These are phyloP conservation scores for Drosophila varians DNA, from an alignment of 1,140 invertebrate genomes.

Conservation along the genomic window DNA sequence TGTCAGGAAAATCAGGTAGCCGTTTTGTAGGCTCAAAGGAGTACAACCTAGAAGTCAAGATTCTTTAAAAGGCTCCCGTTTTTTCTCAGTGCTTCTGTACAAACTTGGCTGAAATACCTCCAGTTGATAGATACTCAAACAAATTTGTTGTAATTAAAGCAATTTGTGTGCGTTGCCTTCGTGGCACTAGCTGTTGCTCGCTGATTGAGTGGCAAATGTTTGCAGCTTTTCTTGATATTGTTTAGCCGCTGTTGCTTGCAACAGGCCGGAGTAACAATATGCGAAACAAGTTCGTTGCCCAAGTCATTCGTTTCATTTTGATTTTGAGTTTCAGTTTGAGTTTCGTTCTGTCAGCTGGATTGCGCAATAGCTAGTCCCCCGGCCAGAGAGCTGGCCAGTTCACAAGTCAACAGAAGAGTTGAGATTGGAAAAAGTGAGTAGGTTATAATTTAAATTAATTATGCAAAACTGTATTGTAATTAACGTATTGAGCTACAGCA, in stretches of 20 bases:
- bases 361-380: slow-evolving; percentile 49
- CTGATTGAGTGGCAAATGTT: slow-evolving; percentile 79
- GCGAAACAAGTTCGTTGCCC: slow-evolving; percentile 76
- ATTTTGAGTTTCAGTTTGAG: slow-evolving; percentile 39
- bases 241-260: slow-evolving; percentile 17
- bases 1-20: background rate
- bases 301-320: slow-evolving; percentile 61
- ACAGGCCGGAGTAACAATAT: slow-evolving; percentile 29
- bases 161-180: slow-evolving; percentile 75
- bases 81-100: slow-evolving; percentile 21
- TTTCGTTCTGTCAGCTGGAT: slow-evolving; percentile 62
- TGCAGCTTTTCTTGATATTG: slow-evolving; percentile 28
- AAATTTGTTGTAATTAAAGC: slow-evolving; percentile 81
- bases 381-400: slow-evolving; percentile 24
- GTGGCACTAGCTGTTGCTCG: slow-evolving; percentile 44
- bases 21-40: no score
- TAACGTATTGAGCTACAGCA: slow-evolving; percentile 31
- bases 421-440: slow-evolving; percentile 3
- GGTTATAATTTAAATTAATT: slow-evolving; percentile 76
- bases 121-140: slow-evolving; percentile 69
- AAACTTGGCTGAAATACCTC: slow-evolving; percentile 26
- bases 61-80: no score
- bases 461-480: slow-evolving; percentile 53
- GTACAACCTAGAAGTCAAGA: no score
- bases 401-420: slow-evolving; percentile 39